Percentiles rank a stretch among this genome's conserved stretches.
phyloP scores from a whole-genome alignment of 2,888 invertebrate genomes.

The Celastrina argiolus region DNA sequence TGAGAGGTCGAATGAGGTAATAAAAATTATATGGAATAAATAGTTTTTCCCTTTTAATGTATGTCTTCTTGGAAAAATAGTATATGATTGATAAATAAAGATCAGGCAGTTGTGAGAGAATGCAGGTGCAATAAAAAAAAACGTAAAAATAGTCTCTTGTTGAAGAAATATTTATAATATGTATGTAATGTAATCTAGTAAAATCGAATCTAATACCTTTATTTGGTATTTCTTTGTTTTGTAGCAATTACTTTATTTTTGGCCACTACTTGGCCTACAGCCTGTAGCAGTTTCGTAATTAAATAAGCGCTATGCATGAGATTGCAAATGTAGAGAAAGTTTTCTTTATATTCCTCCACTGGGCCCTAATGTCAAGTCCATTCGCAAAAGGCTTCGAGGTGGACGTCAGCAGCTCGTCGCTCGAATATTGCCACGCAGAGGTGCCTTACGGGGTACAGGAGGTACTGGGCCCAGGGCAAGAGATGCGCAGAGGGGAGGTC shows the following conservation, averaged over 20 bases:
- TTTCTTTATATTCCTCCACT: neutral
- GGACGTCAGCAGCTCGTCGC: constrained; percentile 30
- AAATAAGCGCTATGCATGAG: neutral
- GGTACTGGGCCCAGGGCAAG: neutral
- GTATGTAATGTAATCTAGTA: neutral
- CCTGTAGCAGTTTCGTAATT: too few relatives aligned
- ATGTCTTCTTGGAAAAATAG: neutral
- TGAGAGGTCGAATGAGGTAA: constrained; percentile 45
- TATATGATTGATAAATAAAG: too few relatives aligned
- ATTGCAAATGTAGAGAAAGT: neutral
- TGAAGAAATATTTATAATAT: too few relatives aligned
- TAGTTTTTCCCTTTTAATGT: neutral
- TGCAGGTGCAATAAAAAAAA: too few relatives aligned
- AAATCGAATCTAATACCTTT: neutral
- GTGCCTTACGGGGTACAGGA: neutral
- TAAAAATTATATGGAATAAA: neutral
- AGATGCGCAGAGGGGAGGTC: neutral
- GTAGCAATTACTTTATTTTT: neutral
- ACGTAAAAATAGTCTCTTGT: too few relatives aligned
- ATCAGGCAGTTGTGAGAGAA: too few relatives aligned
- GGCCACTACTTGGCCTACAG: too few relatives aligned
- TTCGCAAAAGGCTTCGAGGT: constrained; percentile 28
- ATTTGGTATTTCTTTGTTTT: neutral
- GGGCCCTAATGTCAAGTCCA: neutral
- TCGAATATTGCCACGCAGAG: constrained; percentile 14